These are phyloP conservation scores for Napeogenes sylphis DNA, from an alignment of 2,888 invertebrate species.

Conservation along the genomic window DNA sequence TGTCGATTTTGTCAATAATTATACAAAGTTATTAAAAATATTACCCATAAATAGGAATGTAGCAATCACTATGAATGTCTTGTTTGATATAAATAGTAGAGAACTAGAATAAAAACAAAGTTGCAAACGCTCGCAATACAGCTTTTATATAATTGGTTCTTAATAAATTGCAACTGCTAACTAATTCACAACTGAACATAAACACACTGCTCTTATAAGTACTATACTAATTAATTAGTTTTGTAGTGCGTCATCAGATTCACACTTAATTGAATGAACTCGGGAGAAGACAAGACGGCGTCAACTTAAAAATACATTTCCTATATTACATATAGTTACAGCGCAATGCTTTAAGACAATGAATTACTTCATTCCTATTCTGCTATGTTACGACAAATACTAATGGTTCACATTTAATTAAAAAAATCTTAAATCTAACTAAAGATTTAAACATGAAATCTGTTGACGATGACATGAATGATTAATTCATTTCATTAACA, in stretches of 20 bases:
- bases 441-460: too few relatives aligned
- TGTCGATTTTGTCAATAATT: not conserved
- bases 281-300: constrained; percentile 61
- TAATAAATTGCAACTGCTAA: constrained; percentile 1
- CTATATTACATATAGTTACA: constrained; percentile 53
- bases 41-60: not conserved
- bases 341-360: constrained; percentile 42
- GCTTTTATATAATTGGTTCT: constrained; percentile 2
- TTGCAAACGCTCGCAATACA: not conserved
- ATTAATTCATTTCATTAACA: not conserved
- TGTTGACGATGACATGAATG: not conserved
- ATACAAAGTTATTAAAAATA: not conserved
- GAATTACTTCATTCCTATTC: constrained; percentile 35
- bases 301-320: constrained; percentile 70
- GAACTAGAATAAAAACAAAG: not conserved
- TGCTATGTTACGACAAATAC: constrained; percentile 28
- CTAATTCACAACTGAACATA: constrained; percentile 5
- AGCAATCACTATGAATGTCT: not conserved
- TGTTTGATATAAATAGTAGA: not conserved
- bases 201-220: constrained; percentile 20
- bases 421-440: not conserved
- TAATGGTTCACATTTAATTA: constrained; percentile 20
- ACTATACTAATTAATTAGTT: constrained; percentile 31
- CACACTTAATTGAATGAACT: constrained; percentile 63
- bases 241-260: constrained; percentile 41